Evolutionary conservation across 2,113 vertebrate species (phyloP).

Genomic region (Passer montanus): DNA sequence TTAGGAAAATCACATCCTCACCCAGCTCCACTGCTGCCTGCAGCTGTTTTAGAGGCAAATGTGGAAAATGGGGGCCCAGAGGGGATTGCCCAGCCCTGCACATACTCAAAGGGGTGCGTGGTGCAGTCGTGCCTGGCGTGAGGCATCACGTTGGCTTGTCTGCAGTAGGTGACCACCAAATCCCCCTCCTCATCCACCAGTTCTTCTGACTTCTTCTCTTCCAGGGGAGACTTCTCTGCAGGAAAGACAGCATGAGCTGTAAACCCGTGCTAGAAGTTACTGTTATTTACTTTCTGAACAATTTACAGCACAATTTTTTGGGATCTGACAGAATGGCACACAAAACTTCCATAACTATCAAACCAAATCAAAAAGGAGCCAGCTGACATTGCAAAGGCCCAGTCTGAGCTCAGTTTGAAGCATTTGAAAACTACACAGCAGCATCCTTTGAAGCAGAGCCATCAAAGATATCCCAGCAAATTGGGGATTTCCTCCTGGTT

Average conservation of each 20-base stretch:
- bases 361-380: background rate
- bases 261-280: background rate
- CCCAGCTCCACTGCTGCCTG: background rate
- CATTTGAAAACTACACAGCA: background rate
- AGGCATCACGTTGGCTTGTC: constrained; percentile 38
- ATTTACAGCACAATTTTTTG: background rate
- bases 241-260: background rate
- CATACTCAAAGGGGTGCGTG: constrained; percentile 31
- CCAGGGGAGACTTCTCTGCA: background rate
- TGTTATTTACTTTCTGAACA: background rate
- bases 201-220: constrained; percentile 5
- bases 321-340: background rate
- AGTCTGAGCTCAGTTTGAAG: background rate
- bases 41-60: background rate
- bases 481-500: background rate
- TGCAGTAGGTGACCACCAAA: constrained; percentile 61
- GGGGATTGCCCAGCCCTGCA: background rate
- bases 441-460: background rate
- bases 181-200: constrained; percentile 44
- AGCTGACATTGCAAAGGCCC: fast-evolving
- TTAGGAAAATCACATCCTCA: background rate
- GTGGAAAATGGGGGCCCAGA: background rate
- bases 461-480: background rate
- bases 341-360: fast-evolving
- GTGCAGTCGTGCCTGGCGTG: constrained; percentile 52